A percentile compares a stretch with the other conserved stretches of the same genome.
Evolutionary conservation across 2,113 vertebrate genomes (phyloP).

Genomic region (Ciconia stormi): DNA sequence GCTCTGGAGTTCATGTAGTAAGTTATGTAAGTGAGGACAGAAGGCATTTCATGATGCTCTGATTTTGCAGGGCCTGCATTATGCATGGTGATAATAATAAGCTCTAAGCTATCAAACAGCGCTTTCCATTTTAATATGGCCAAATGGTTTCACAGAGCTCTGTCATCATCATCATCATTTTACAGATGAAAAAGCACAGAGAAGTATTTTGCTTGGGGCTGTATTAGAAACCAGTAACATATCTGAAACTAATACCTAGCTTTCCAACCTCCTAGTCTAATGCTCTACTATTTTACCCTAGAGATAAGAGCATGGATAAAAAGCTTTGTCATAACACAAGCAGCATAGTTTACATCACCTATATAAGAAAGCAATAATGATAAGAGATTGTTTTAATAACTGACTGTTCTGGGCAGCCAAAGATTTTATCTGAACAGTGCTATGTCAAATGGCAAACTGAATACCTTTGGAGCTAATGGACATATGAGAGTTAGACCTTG

Average conservation of each 20-base stretch:
- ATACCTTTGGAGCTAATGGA: not conserved
- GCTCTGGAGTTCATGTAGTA: not conserved
- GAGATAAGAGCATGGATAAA: not conserved
- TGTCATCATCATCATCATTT: not conserved
- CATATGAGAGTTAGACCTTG: not conserved
- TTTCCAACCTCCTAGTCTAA: not conserved
- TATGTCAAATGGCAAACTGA: not conserved
- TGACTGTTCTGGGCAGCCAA: not conserved
- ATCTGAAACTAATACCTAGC: not conserved
- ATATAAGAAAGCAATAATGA: not conserved
- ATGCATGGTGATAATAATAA: not conserved
- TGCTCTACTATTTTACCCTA: not conserved
- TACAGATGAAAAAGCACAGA: conserved; percentile 8
- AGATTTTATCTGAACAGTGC: not conserved
- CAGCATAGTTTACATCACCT: not conserved
- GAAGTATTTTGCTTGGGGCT: not conserved
- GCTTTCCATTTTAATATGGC: not conserved
- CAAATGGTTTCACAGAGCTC: not conserved
- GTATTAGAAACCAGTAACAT: not conserved
- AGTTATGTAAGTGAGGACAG: not conserved
- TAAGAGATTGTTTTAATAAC: not conserved
- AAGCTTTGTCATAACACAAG: not conserved
- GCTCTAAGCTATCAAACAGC: not conserved
- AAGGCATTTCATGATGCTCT: not conserved
- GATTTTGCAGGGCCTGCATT: not conserved